Evolutionary conservation across 2,888 invertebrate species (phyloP).

Genomic region (Parapristionchus giblindavisi): DNA sequence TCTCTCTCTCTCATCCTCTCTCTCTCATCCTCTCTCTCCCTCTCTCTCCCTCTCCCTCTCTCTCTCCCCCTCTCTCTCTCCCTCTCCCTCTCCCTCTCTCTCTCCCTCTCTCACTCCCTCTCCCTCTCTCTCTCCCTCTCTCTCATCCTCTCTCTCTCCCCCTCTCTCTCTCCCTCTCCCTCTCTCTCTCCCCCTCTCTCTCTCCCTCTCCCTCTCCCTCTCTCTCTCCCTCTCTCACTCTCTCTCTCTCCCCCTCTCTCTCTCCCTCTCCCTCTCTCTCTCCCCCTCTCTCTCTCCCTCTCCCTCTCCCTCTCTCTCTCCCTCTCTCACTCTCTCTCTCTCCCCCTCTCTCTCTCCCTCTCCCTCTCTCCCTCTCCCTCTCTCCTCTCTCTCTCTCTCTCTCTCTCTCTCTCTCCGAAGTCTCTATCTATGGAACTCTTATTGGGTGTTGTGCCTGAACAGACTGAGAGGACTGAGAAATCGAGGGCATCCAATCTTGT

Average conservation of each 20-base stretch:
- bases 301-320: background rate
- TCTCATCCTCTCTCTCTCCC: background rate
- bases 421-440: too few relatives aligned
- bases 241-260: background rate
- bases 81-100: conserved; percentile 15
- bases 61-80: conserved; percentile 1
- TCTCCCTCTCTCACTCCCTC: background rate
- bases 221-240: background rate
- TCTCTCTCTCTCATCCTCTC: background rate
- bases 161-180: background rate
- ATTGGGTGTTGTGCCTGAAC: too few relatives aligned
- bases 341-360: background rate
- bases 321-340: background rate
- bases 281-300: background rate
- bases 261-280: background rate
- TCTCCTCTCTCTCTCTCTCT: background rate
- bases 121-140: background rate
- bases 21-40: background rate
- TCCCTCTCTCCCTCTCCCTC: background rate
- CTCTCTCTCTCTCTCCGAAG: background rate
- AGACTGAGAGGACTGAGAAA: too few relatives aligned
- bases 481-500: too few relatives aligned
- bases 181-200: background rate
- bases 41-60: conserved; percentile 1
- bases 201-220: background rate